These are phyloP conservation scores for Hylyphantes graminicola DNA, from an alignment of 1,140 invertebrate species.

Conservation along the genomic window DNA sequence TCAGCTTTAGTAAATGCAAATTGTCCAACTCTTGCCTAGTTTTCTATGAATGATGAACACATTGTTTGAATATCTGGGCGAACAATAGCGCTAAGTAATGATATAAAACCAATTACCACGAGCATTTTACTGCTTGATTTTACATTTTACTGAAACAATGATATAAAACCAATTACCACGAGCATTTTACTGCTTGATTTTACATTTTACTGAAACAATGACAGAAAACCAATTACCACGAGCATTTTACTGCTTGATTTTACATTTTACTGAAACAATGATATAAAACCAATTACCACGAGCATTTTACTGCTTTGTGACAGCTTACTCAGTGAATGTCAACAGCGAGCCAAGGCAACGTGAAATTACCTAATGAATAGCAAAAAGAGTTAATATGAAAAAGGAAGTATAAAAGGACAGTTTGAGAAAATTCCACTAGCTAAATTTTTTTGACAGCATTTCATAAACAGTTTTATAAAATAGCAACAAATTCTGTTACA, in stretches of 20 bases:
- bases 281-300: constrained; percentile 58
- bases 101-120: not conserved
- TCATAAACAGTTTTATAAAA: no score
- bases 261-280: no score
- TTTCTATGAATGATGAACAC: not conserved
- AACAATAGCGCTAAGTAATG: not conserved
- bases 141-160: not conserved
- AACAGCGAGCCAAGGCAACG: constrained; percentile 47
- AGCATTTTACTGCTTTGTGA: constrained; percentile 52
- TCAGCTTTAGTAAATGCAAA: no score
- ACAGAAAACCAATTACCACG: not conserved
- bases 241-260: no score
- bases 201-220: not conserved
- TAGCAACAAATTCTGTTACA: no score
- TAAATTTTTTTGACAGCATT: not conserved
- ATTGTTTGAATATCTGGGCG: not conserved
- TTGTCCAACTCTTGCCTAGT: no score
- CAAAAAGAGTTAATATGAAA: constrained; percentile 41
- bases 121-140: not conserved
- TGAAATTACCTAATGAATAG: constrained; percentile 57
- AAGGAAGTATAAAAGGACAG: not conserved
- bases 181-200: not conserved
- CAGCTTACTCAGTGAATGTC: constrained; percentile 16
- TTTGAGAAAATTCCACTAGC: not conserved
- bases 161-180: not conserved